phyloP scores from a whole-genome alignment of 2,113 vertebrate genomes.

The Podarcis raffonei region DNA sequence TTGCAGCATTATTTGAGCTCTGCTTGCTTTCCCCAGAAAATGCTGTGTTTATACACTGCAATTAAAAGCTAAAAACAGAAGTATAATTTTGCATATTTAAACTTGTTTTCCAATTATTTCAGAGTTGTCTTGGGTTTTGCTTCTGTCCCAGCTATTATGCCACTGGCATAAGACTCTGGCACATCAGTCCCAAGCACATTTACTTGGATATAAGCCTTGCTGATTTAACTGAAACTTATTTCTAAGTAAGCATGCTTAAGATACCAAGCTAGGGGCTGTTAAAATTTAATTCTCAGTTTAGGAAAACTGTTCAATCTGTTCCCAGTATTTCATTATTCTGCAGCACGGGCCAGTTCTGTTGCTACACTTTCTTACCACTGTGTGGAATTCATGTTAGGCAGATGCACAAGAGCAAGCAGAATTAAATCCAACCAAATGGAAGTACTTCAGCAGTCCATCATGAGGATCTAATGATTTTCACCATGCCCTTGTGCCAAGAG shows the following conservation, averaged over 20 bases:
- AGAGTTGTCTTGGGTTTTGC: not conserved
- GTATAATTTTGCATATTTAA: conserved; percentile 1
- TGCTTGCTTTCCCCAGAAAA: not conserved
- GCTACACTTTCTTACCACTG: not conserved
- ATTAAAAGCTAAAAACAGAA: conserved; percentile 18
- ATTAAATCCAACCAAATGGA: not conserved
- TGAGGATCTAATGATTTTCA: not conserved
- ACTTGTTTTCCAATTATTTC: conserved; percentile 11
- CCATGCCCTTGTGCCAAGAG: not conserved
- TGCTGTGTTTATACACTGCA: conserved; percentile 12
- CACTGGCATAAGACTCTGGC: not conserved
- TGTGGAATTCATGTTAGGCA: conserved; percentile 29
- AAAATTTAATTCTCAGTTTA: not conserved
- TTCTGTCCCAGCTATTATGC: not conserved
- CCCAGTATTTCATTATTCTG: not conserved
- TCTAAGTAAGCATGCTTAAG: not conserved
- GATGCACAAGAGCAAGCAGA: not conserved
- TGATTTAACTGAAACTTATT: not conserved
- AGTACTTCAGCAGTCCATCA: not conserved
- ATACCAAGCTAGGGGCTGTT: not conserved
- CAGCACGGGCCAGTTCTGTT: not conserved
- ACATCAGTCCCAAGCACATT: not conserved
- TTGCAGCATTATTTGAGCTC: not conserved
- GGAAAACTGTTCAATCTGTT: conserved; percentile 6
- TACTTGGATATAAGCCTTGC: conserved; percentile 24